Evolutionary conservation across 2,113 vertebrate genomes (phyloP).

Genomic region (Gadus macrocephalus): DNA sequence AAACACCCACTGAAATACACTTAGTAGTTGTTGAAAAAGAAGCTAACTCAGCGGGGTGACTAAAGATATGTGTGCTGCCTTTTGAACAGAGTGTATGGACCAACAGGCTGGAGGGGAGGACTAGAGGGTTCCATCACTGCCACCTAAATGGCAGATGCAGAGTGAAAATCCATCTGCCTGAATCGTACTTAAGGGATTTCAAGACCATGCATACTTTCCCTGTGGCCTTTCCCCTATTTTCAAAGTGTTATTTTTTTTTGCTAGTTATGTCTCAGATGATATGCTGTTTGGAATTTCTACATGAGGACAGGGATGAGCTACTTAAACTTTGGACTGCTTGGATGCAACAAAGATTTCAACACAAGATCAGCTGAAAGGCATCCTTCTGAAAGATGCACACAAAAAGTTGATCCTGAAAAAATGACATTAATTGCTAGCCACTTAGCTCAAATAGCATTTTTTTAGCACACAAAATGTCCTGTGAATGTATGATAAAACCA

Average conservation of each 20-base stretch:
- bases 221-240: conserved; percentile 15
- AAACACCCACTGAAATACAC: conserved; percentile 16
- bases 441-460: conserved; percentile 14
- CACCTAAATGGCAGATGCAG: conserved; percentile 36
- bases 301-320: conserved; percentile 28
- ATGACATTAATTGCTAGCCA: conserved; percentile 25
- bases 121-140: conserved; percentile 30
- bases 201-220: conserved; percentile 34
- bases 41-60: conserved; percentile 21
- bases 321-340: conserved; percentile 21
- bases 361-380: conserved; percentile 30
- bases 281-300: conserved; percentile 21
- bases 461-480: conserved; percentile 14
- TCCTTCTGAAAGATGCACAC: conserved; percentile 32
- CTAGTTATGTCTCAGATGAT: conserved; percentile 18
- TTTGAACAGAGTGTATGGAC: conserved; percentile 32
- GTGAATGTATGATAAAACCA: conserved; percentile 32
- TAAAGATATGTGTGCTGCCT: conserved; percentile 29
- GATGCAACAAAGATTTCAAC: conserved; percentile 32
- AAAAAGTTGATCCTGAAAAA: conserved; percentile 40
- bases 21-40: conserved; percentile 36
- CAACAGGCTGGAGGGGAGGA: conserved; percentile 32
- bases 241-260: conserved; percentile 19
- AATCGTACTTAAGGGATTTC: conserved; percentile 35
- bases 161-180: conserved; percentile 39